A percentile compares a stretch with the other conserved stretches of the same genome.
Evolutionary conservation across 37 sponge, comb jelly and placozoan species (phyloP).

Genomic region (Mnemiopsis leidyi): DNA sequence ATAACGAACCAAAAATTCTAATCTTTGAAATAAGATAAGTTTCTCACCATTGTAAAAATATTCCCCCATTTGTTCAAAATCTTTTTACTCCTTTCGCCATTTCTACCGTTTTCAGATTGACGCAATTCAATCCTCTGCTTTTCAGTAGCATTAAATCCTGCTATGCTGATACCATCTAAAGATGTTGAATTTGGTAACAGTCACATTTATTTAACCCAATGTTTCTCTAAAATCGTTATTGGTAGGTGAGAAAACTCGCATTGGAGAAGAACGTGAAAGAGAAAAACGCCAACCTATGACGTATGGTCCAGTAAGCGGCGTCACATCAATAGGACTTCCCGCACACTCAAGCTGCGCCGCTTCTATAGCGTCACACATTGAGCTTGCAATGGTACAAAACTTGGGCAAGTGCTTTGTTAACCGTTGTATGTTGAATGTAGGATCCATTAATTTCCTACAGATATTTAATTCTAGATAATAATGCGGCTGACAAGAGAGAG

Average conservation of each 20-base stretch:
- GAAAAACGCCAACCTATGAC: too few species aligned
- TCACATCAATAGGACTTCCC: not conserved
- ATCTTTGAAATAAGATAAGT: too few species aligned
- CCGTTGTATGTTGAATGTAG: not conserved
- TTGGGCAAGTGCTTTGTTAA: not conserved
- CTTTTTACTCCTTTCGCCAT: not conserved
- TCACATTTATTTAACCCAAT: too few species aligned
- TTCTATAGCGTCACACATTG: not conserved
- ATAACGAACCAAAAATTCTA: too few species aligned
- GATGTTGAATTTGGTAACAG: too few species aligned
- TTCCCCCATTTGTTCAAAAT: not conserved
- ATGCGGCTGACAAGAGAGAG: too few species aligned
- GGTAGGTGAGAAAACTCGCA: too few species aligned
- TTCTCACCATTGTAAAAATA: not conserved
- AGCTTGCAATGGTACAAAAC: not conserved
- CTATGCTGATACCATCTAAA: not conserved
- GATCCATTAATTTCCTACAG: slow-evolving; percentile 29
- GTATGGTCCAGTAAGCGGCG: not conserved
- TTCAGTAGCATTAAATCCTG: not conserved
- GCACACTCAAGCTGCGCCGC: not conserved
- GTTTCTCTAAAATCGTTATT: too few species aligned
- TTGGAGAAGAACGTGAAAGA: too few species aligned
- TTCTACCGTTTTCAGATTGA: not conserved
- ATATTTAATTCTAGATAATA: too few species aligned
- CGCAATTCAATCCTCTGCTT: not conserved